These are phyloP conservation scores for Chalcis sispes DNA, from an alignment of 2,888 invertebrate genomes.

Conservation along the genomic window DNA sequence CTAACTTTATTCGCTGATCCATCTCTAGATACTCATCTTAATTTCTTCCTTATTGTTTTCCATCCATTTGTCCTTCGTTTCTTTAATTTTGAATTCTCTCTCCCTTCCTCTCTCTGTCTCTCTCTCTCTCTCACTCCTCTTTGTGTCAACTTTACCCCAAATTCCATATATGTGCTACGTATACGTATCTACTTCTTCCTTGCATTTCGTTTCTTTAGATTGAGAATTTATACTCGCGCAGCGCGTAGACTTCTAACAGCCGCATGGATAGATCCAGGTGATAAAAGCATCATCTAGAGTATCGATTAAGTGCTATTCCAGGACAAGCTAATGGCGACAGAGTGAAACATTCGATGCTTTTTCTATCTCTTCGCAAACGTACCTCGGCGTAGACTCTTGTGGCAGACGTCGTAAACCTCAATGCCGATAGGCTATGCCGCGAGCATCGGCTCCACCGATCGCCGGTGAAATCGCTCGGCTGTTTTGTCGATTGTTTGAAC, in stretches of 20 bases:
- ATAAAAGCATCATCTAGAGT: conserved; percentile 29
- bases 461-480: too few species aligned
- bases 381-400: too few species aligned
- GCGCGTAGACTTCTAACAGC: too few species aligned
- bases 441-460: too few species aligned
- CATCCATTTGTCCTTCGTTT: neutral
- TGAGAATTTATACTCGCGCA: neutral
- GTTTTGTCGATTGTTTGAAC: too few species aligned
- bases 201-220: neutral
- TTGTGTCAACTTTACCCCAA: neutral
- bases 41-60: too few species aligned
- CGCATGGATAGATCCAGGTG: conserved; percentile 7
- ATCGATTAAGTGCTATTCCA: conserved; percentile 32
- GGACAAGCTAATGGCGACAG: conserved; percentile 25
- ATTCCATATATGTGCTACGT: neutral
- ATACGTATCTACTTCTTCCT: neutral
- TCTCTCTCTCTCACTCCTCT: conserved; percentile 9
- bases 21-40: conserved; percentile 3
- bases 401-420: too few species aligned
- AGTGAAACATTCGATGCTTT: conserved; percentile 15
- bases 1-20: neutral
- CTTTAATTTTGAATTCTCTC: neutral
- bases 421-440: too few species aligned
- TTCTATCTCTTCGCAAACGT: neutral
- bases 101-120: neutral